Percentiles rank a stretch among this genome's conserved stretches.
Evolutionary conservation across 2,888 invertebrate genomes (phyloP).

Genomic region (Nymphalis c-album): DNA sequence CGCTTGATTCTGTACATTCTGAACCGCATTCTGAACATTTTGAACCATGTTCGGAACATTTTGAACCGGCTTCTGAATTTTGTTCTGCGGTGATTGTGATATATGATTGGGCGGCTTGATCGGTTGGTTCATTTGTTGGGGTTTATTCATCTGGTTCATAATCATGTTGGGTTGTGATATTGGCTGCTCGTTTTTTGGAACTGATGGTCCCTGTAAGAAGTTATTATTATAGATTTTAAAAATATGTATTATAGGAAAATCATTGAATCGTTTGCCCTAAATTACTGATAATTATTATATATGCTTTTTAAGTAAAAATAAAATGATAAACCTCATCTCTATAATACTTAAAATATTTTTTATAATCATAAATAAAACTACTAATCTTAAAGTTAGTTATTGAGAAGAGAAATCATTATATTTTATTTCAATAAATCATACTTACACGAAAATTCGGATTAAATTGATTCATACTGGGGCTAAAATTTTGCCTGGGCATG

Average conservation of each 20-base stretch:
- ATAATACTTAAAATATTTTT: too few species aligned
- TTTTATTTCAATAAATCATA: conserved; percentile 36
- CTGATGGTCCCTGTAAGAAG: conserved; percentile 54
- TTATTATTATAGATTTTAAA: background rate
- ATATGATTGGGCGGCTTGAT: conserved; percentile 25
- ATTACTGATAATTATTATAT: too few species aligned
- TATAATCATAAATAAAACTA: too few species aligned
- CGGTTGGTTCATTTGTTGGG: conserved; percentile 44
- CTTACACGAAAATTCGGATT: conserved; percentile 75
- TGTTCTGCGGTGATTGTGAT: conserved; percentile 52
- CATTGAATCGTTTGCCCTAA: too few species aligned
- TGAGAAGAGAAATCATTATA: too few species aligned
- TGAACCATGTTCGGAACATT: conserved; percentile 33
- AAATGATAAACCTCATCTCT: too few species aligned
- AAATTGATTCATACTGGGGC: conserved; percentile 61
- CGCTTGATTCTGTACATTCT: conserved; percentile 32
- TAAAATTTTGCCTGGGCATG: conserved; percentile 69
- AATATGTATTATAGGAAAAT: too few species aligned
- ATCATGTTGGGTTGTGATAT: conserved; percentile 45
- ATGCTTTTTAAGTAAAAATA: too few species aligned
- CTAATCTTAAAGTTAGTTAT: too few species aligned
- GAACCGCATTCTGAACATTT: conserved; percentile 19
- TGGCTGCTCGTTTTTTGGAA: conserved; percentile 57
- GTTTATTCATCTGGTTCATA: conserved; percentile 51
- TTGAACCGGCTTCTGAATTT: conserved; percentile 25